A percentile compares a stretch with the other conserved stretches of the same genome.
Evolutionary conservation across 2,113 vertebrate species (phyloP).

Genomic region (rabbit (Oryctolagus cuniculus)): DNA sequence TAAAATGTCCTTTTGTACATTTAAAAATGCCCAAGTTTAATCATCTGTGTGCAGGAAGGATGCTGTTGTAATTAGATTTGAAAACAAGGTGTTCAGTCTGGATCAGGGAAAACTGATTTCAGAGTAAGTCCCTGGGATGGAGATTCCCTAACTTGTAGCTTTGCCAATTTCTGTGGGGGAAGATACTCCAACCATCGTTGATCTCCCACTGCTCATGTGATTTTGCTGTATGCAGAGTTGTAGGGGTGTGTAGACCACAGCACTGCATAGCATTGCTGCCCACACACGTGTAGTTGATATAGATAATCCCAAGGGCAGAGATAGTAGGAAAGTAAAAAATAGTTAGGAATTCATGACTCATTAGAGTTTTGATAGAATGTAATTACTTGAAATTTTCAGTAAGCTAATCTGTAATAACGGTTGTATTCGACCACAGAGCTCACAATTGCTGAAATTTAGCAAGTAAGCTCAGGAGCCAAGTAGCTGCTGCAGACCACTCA

Average conservation of each 20-base stretch:
- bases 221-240: too few species aligned
- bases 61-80: background rate
- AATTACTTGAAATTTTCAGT: background rate
- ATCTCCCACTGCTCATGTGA: background rate
- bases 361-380: background rate
- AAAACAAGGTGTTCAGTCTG: background rate
- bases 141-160: background rate
- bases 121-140: background rate
- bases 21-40: background rate
- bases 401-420: background rate
- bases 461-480: background rate
- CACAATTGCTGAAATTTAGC: background rate
- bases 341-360: background rate
- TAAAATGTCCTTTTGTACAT: background rate
- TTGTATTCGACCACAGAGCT: background rate
- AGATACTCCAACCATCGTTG: background rate
- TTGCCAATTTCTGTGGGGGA: background rate
- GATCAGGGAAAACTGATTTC: background rate
- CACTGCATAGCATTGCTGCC: background rate
- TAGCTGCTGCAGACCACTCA: background rate
- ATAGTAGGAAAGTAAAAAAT: background rate
- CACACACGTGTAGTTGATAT: rapidly evolving
- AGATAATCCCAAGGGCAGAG: background rate
- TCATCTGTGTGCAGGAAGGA: background rate
- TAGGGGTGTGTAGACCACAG: rapidly evolving